Conservation (phyloP, 53 echinoderm and acorn worm species). For the Crossaster papposus region DNA sequence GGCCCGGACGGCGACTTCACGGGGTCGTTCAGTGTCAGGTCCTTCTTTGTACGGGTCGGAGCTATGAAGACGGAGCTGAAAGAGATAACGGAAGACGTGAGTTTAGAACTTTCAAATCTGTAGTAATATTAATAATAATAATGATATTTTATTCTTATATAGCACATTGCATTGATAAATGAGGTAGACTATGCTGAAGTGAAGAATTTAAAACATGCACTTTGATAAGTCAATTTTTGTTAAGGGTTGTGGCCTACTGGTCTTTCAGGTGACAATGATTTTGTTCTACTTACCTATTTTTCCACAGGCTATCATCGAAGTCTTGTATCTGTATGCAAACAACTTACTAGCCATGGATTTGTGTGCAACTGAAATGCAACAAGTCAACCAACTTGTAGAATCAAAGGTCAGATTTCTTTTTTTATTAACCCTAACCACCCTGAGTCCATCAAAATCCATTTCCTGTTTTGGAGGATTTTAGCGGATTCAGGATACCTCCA, state of each 20-base stretch:
- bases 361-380: conserved; percentile 67
- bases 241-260: no score
- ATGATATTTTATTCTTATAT: no score
- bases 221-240: no score
- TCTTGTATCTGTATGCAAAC: conserved; percentile 74
- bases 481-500: no score
- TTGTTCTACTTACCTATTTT: background rate
- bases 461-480: no score
- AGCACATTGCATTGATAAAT: no score
- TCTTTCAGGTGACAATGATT: no score
- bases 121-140: no score
- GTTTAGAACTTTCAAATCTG: background rate
- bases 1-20: conserved; percentile 30
- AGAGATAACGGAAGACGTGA: conserved; percentile 41
- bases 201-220: no score
- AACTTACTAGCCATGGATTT: conserved; percentile 84
- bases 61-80: conserved; percentile 34
- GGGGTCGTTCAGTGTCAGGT: background rate
- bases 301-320: conserved; percentile 66
- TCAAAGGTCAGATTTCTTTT: conserved; percentile 19
- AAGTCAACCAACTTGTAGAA: conserved; percentile 31
- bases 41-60: conserved; percentile 22
- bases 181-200: no score
- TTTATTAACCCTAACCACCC: no score
- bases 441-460: no score